Percentiles rank a stretch among this genome's conserved stretches.
Conservation (phyloP, 2,888 invertebrate genomes). For the Cosmorhoe ocellata region DNA sequence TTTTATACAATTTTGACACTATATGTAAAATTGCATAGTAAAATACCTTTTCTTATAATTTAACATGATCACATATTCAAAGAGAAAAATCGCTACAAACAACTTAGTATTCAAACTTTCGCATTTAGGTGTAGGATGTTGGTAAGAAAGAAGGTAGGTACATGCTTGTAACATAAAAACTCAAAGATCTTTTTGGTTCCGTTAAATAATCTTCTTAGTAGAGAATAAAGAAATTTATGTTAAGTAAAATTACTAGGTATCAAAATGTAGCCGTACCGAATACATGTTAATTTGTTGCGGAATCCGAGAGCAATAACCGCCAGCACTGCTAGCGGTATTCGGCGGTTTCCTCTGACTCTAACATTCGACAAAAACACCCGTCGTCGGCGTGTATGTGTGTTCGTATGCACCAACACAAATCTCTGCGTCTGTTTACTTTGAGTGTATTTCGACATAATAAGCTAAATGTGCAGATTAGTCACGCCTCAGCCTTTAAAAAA, state of each 20-base stretch:
- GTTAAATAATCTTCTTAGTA: slow-evolving; percentile 27
- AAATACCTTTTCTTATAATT: too few relatives aligned
- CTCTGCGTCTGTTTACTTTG: slow-evolving; percentile 54
- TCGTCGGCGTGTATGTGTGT: slow-evolving; percentile 46
- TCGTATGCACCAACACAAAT: slow-evolving; percentile 49
- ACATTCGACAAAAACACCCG: slow-evolving; percentile 76
- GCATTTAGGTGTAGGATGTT: too few relatives aligned
- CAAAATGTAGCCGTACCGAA: slow-evolving; percentile 78
- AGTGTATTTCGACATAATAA: slow-evolving; percentile 67
- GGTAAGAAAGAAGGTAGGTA: neutral
- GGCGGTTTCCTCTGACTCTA: slow-evolving; percentile 74
- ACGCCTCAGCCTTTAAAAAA: slow-evolving; percentile 59
- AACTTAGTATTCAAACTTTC: too few relatives aligned
- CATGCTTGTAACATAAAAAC: neutral
- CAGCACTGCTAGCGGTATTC: slow-evolving; percentile 76
- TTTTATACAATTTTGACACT: too few relatives aligned
- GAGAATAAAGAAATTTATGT: slow-evolving; percentile 54
- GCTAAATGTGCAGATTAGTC: slow-evolving; percentile 68
- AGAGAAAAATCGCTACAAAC: too few relatives aligned
- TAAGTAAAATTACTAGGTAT: slow-evolving; percentile 71
- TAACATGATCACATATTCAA: too few relatives aligned
- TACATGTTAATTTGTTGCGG: slow-evolving; percentile 83
- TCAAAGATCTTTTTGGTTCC: slow-evolving; percentile 16
- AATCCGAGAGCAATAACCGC: slow-evolving; percentile 82
- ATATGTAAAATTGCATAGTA: too few relatives aligned